Conservation (phyloP, 2,797 vertebrate species). For the Tachyglossus aculeatus region DNA sequence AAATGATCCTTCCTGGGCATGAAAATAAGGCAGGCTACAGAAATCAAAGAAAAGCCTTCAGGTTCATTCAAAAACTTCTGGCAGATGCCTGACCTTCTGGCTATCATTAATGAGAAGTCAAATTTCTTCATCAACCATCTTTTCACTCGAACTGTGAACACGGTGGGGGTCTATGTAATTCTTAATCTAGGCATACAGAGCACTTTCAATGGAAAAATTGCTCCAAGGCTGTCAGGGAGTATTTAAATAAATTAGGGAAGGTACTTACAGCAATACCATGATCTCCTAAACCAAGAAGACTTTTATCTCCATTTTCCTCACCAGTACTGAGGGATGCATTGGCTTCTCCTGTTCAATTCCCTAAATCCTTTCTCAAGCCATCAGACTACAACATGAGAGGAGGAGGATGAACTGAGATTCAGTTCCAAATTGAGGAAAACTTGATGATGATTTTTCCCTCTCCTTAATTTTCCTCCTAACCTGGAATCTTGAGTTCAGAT, state of each 20-base stretch:
- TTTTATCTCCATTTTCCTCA: conserved; percentile 43
- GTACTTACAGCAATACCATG: conserved; percentile 21
- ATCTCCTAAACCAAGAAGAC: conserved; percentile 48
- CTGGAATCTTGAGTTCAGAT: too few species aligned
- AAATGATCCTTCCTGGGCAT: conserved; percentile 52
- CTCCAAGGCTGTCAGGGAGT: conserved; percentile 58
- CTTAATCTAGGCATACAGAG: conserved; percentile 52
- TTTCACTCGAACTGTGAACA: conserved; percentile 60
- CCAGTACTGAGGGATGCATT: conserved; percentile 35
- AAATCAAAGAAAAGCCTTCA: conserved; percentile 58
- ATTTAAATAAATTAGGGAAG: conserved; percentile 66
- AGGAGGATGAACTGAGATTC: too few species aligned
- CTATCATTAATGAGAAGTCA: too few species aligned
- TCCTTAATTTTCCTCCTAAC: too few species aligned
- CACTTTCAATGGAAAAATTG: conserved; percentile 65
- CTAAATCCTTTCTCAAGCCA: too few species aligned
- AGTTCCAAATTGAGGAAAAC: too few species aligned
- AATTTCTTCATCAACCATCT: conserved; percentile 40
- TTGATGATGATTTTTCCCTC: too few species aligned
- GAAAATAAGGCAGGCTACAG: conserved; percentile 61
- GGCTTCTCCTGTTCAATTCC: not conserved
- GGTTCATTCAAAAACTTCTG: too few species aligned
- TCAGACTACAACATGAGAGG: too few species aligned
- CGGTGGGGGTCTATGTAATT: conserved; percentile 49
- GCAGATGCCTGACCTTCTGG: too few species aligned